phyloP scores from a whole-genome alignment of 2,888 invertebrate species.

The Parapristionchus giblindavisi region DNA sequence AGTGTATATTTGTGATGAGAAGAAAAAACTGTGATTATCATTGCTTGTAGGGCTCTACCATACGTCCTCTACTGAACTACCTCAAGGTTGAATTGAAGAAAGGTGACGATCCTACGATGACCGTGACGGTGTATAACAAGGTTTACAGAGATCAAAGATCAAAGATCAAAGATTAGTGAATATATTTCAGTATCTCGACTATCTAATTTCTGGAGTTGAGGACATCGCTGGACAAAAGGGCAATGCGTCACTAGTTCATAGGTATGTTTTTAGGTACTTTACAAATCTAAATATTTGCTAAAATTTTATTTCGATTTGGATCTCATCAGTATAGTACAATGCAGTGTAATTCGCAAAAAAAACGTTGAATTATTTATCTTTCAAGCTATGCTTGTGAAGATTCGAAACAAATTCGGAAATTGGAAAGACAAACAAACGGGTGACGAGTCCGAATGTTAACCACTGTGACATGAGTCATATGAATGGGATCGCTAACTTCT shows the following conservation, averaged over 20 bases:
- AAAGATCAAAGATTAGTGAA: not conserved
- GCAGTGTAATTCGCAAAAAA: not conserved
- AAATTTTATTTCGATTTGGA: too few relatives aligned
- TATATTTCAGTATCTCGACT: conserved; percentile 92
- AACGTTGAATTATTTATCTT: not conserved
- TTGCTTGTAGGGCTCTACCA: conserved; percentile 47
- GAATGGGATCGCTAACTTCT: too few relatives aligned
- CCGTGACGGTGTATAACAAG: conserved; percentile 93
- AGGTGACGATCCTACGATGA: conserved; percentile 90
- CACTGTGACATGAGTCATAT: too few relatives aligned
- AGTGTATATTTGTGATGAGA: too few relatives aligned
- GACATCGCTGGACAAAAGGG: conserved; percentile 94
- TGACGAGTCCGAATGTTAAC: too few relatives aligned
- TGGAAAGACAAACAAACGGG: too few relatives aligned
- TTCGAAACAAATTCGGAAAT: too few relatives aligned
- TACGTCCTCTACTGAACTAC: conserved; percentile 39
- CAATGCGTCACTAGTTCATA: conserved; percentile 58
- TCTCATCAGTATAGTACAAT: not conserved
- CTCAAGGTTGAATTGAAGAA: conserved; percentile 74
- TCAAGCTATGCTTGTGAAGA: too few relatives aligned
- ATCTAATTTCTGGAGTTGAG: conserved; percentile 95
- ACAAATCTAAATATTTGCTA: too few relatives aligned
- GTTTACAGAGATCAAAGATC: conserved; percentile 77
- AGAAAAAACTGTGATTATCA: too few relatives aligned
- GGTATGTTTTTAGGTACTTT: conserved; percentile 42